Base-by-base conservation (phyloP, 2,888 invertebrate genomes). In the Allophyes oxyacanthae region DNA sequence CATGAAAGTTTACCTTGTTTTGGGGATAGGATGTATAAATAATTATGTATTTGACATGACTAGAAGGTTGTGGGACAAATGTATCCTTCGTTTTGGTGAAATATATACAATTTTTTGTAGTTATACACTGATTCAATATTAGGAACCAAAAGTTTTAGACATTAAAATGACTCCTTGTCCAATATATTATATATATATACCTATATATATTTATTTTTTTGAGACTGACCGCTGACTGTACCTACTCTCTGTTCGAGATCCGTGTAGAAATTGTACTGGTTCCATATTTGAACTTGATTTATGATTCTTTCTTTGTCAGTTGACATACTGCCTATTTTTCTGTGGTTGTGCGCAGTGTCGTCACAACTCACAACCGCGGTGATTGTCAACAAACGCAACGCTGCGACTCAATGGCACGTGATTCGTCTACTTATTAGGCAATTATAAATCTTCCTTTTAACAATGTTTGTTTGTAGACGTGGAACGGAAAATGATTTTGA, bases 331-430 rank as follows among this genome's bases (percentile, higher is more conserved):
- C 73, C 80, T 81, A 72, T 74, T 68, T 68, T 55, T 28, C 45
- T 50, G 59, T 43, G 56, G 40, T 38, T 33, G 37, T 20, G 48
- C 48, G 46, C 42, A 48, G 77, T 85, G 86, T 85, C 85, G 87
- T 86, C 86, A 88, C 77, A 75, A 46, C 37, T 86, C 86, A 88
- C 77, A 75, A 46, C 37, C 74, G 64, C 69, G 55, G 74, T 66
- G 78, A 85, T 83, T 84, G 88, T 86, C 86, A 85, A 87, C 83
- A 85, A 77, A 81, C 77, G 75, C 77, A 73, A 81, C 74, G 71
- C 64, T 65, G 64, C 73, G 67, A 71, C 71, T 82, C 78, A 80
- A 82, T 79, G 78, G 75, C 84, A 87, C 85, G 83, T 84, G 85
- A 83, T 83, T 82, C 76, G 82, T 85, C 84, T 83, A 81, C 81